Evolutionary conservation across 2,797 vertebrate species (phyloP).

Genomic region (Lepus oiostolus): DNA sequence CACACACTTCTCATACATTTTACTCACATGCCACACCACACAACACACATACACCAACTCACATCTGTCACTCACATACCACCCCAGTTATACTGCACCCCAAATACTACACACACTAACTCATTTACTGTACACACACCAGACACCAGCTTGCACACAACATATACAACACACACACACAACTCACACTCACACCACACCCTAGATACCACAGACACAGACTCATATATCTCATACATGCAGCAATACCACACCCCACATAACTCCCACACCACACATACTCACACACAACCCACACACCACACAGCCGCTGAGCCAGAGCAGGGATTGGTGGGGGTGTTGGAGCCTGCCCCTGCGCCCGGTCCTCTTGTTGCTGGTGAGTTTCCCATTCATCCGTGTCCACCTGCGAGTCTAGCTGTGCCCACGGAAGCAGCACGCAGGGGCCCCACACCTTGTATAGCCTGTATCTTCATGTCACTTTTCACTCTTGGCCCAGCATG

Average conservation of each 20-base stretch:
- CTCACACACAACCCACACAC: neutral
- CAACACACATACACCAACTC: neutral
- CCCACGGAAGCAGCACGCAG: neutral
- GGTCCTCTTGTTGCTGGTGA: conserved; percentile 74
- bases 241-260: neutral
- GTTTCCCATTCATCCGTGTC: too few relatives aligned
- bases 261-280: neutral
- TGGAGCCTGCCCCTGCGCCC: too few relatives aligned
- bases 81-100: neutral
- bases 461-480: conserved; percentile 66
- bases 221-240: neutral
- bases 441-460: conserved; percentile 17
- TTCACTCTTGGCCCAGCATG: conserved; percentile 67
- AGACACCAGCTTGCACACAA: neutral
- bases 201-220: neutral
- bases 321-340: conserved; percentile 71
- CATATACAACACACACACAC: neutral
- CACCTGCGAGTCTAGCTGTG: too few relatives aligned
- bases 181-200: neutral
- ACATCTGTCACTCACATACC: too few relatives aligned
- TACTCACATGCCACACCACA: too few relatives aligned
- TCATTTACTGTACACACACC: neutral
- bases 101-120: too few relatives aligned
- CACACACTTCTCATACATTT: too few relatives aligned
- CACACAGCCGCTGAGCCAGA: conserved; percentile 23